A percentile compares a stretch with the other conserved stretches of the same genome.
phyloP scores from a whole-genome alignment of 1,140 invertebrate species.

The Scylla paramamosain region DNA sequence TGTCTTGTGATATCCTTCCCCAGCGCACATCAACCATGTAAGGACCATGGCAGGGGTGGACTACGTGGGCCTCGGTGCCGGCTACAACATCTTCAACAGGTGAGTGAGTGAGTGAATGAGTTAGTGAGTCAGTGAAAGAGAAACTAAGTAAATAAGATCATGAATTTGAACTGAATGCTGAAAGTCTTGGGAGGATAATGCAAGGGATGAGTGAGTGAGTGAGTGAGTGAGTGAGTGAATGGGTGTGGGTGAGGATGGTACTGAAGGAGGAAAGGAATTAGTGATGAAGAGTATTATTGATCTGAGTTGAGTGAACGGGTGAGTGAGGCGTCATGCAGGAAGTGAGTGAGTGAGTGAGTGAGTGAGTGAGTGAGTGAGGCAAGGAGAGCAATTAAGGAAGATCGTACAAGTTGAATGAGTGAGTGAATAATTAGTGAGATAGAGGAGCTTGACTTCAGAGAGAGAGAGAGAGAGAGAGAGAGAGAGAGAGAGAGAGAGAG shows the following conservation, averaged over 20 bases:
- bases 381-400: background rate
- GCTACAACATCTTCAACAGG: slow-evolving; percentile 70
- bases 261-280: background rate
- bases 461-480: too few species aligned
- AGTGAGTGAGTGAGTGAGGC: background rate
- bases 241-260: background rate
- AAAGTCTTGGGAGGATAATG: too few species aligned
- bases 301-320: background rate
- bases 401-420: background rate
- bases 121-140: background rate
- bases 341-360: slow-evolving; percentile 13
- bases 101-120: slow-evolving; percentile 41
- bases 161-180: background rate
- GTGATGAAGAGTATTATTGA: background rate
- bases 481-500: too few species aligned
- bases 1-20: slow-evolving; percentile 40
- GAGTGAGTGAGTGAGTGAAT: background rate
- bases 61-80: slow-evolving; percentile 73
- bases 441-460: too few species aligned
- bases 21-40: slow-evolving; percentile 81
- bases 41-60: slow-evolving; percentile 72
- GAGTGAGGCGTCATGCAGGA: background rate
- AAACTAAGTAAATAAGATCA: background rate
- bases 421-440: background rate
- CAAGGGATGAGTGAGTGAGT: background rate